phyloP scores from a whole-genome alignment of 2,113 vertebrate species.

The Mus spicilegus region DNA sequence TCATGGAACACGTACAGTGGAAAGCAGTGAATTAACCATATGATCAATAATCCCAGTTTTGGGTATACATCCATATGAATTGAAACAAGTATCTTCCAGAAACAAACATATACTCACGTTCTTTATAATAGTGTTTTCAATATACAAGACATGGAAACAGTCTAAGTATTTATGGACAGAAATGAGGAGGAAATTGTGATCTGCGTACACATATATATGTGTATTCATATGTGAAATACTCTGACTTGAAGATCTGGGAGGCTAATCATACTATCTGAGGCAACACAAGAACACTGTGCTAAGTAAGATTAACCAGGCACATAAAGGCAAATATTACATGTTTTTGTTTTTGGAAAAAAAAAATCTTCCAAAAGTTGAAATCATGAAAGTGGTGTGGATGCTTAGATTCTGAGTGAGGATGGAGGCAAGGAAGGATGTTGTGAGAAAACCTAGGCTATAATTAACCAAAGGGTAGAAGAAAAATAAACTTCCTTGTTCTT shows the following conservation, averaged over 20 bases:
- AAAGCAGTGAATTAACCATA: not conserved
- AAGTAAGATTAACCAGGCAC: not conserved
- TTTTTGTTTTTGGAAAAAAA: not conserved
- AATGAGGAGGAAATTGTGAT: not conserved
- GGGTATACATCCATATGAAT: not conserved
- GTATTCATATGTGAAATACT: not conserved
- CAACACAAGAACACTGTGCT: not conserved
- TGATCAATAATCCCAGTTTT: not conserved
- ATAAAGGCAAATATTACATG: not conserved
- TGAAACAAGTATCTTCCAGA: not conserved
- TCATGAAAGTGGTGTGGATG: not conserved
- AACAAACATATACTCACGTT: not conserved
- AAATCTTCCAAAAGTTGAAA: not conserved
- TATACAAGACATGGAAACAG: not conserved
- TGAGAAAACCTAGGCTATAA: not conserved
- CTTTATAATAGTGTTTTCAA: not conserved
- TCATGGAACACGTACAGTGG: not conserved
- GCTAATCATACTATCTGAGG: not conserved
- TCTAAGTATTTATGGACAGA: not conserved
- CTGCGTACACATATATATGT: not conserved
- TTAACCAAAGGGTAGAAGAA: not conserved
- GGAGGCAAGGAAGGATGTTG: rapidly evolving
- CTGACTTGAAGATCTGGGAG: not conserved
- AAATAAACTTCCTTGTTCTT: not conserved
- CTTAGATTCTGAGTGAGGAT: not conserved